Evolutionary conservation across 2,888 invertebrate species (phyloP).

Genomic region (Quadroppia sp.): DNA sequence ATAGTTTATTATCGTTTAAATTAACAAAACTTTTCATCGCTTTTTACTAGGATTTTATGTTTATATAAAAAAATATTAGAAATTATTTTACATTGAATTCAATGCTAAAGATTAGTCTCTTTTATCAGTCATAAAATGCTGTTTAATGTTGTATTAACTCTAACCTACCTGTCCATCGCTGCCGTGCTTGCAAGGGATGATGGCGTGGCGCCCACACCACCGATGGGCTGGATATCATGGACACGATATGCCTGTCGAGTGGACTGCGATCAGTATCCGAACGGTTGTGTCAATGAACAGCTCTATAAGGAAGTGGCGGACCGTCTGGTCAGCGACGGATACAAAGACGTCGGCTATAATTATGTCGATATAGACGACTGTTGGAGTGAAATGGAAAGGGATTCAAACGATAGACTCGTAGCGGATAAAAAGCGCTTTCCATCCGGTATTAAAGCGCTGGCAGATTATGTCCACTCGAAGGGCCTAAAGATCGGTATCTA

Average conservation of each 20-base stretch:
- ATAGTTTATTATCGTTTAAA: no score
- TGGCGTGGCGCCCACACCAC: constrained; percentile 74
- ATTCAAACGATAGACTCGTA: constrained; percentile 45
- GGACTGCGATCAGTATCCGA: constrained; percentile 80
- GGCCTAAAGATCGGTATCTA: constrained; percentile 96
- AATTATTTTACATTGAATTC: no score
- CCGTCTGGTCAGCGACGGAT: constrained; percentile 53
- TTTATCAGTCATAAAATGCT: no score
- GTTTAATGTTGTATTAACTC: no score
- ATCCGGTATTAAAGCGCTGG: constrained; percentile 54
- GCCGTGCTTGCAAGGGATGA: constrained; percentile 59
- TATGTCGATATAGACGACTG: constrained; percentile 55
- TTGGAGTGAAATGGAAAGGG: constrained; percentile 53
- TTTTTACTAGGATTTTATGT: no score
- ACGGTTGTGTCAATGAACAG: constrained; percentile 74
- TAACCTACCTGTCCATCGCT: neutral
- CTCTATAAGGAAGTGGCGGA: constrained; percentile 55
- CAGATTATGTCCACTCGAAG: constrained; percentile 69
- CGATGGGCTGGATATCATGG: constrained; percentile 89
- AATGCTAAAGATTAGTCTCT: no score
- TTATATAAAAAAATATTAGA: no score
- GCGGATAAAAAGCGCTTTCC: constrained; percentile 55
- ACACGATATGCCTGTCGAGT: constrained; percentile 79
- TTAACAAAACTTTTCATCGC: no score
- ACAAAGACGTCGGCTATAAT: constrained; percentile 54